Percentiles rank a stretch among this genome's conserved stretches.
Evolutionary conservation across 2,113 vertebrate species (phyloP).

Genomic region (Rhynchomys soricoides): DNA sequence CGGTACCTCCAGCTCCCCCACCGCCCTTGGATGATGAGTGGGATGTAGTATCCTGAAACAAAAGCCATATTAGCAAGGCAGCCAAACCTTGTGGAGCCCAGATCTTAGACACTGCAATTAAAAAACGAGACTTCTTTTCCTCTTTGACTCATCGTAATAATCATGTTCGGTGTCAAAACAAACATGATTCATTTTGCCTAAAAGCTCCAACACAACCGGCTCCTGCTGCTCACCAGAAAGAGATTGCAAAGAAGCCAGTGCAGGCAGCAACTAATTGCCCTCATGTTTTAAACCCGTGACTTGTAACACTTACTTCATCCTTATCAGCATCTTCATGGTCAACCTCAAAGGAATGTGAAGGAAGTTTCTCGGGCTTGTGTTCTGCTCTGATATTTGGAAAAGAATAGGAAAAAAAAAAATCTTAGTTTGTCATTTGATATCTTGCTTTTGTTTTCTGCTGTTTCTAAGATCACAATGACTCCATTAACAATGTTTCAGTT

Average conservation of each 20-base stretch:
- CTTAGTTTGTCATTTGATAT: conserved; percentile 32
- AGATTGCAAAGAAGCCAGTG: conserved; percentile 8
- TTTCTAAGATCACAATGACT: neutral
- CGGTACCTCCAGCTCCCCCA: conserved; percentile 89
- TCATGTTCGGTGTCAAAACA: conserved; percentile 42
- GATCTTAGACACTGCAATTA: neutral
- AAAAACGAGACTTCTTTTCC: neutral
- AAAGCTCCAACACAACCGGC: neutral
- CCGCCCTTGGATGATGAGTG: conserved; percentile 98
- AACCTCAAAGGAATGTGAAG: conserved; percentile 97
- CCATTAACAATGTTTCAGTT: neutral
- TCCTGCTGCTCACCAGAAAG: neutral
- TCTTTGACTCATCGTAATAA: conserved; percentile 51
- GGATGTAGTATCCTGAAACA: conserved; percentile 94
- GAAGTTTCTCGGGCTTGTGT: conserved; percentile 94
- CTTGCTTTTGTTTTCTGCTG: neutral
- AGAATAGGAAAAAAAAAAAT: neutral
- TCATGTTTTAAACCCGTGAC: conserved; percentile 42
- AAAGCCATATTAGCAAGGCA: conserved; percentile 70
- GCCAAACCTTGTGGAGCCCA: conserved; percentile 6
- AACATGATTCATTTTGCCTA: conserved; percentile 42
- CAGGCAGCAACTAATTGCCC: neutral
- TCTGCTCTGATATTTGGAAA: conserved; percentile 88
- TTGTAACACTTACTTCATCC: conserved; percentile 92
- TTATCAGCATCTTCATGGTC: conserved; percentile 98